Evolutionary conservation across 2,888 invertebrate species (phyloP).

Genomic region (Ariolimax columbianus): DNA sequence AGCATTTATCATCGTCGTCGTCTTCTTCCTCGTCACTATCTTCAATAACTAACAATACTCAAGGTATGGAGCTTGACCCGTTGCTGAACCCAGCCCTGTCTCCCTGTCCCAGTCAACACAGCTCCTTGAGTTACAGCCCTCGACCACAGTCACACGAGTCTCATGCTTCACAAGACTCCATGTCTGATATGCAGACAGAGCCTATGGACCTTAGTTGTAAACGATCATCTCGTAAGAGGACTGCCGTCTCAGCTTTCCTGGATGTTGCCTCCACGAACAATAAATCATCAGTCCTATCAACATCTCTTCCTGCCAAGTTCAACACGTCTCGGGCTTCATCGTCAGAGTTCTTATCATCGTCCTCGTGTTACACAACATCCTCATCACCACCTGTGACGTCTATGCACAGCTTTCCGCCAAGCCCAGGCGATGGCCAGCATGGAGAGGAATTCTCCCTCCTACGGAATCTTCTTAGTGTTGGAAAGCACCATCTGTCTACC

Average conservation of each 20-base stretch:
- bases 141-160: conserved; percentile 52
- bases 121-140: conserved; percentile 41
- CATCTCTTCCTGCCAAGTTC: conserved; percentile 47
- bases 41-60: conserved; percentile 6
- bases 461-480: conserved; percentile 64
- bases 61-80: conserved; percentile 43
- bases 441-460: conserved; percentile 61
- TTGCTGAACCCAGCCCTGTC: conserved; percentile 45
- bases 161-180: conserved; percentile 47
- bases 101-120: conserved; percentile 40
- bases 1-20: conserved; percentile 31
- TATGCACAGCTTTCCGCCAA: conserved; percentile 53
- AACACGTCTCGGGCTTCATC: conserved; percentile 21
- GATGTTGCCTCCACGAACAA: conserved; percentile 34
- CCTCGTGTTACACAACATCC: conserved; percentile 28
- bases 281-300: conserved; percentile 21
- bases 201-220: conserved; percentile 75
- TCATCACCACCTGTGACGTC: conserved; percentile 46
- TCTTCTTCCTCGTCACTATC: conserved; percentile 22
- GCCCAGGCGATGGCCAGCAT: conserved; percentile 54
- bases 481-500: conserved; percentile 52
- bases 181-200: conserved; percentile 60
- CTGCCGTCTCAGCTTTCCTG: conserved; percentile 36
- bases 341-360: conserved; percentile 46
- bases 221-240: conserved; percentile 39